Conservation (phyloP, 2,888 invertebrate genomes). For the Eucriotettix oculatus region DNA sequence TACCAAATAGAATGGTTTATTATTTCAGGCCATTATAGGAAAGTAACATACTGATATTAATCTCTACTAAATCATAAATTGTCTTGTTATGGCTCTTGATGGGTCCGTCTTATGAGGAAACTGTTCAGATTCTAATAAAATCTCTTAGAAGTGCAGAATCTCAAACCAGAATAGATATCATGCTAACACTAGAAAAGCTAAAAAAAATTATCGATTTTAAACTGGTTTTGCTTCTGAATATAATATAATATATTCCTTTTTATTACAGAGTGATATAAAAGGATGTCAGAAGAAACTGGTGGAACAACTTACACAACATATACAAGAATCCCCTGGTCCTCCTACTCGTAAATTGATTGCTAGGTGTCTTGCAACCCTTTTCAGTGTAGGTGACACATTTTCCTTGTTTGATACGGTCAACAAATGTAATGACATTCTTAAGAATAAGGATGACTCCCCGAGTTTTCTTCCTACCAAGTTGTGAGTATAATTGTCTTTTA, state of each 20-base stretch:
- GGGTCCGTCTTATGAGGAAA: conserved; percentile 96
- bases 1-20: too few species aligned
- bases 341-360: conserved; percentile 86
- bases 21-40: too few species aligned
- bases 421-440: conserved; percentile 92
- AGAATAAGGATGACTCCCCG: conserved; percentile 94
- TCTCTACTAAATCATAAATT: too few species aligned
- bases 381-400: conserved; percentile 95
- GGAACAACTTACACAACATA: conserved; percentile 77
- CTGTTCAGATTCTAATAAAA: conserved; percentile 78
- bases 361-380: conserved; percentile 79
- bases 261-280: conserved; percentile 79
- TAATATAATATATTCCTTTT: neutral
- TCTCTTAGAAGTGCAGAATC: conserved; percentile 89
- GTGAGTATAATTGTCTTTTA: conserved; percentile 38
- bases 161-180: conserved; percentile 89
- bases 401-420: conserved; percentile 93
- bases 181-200: conserved; percentile 91
- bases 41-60: too few species aligned
- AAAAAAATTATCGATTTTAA: neutral
- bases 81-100: too few species aligned
- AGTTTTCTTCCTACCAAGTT: conserved; percentile 85
- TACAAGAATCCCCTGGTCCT: conserved; percentile 82
- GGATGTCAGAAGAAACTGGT: conserved; percentile 91
- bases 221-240: neutral